These are phyloP conservation scores for Sternarchorhynchus goeldii DNA, from an alignment of 2,797 vertebrate genomes.

Conservation along the genomic window DNA sequence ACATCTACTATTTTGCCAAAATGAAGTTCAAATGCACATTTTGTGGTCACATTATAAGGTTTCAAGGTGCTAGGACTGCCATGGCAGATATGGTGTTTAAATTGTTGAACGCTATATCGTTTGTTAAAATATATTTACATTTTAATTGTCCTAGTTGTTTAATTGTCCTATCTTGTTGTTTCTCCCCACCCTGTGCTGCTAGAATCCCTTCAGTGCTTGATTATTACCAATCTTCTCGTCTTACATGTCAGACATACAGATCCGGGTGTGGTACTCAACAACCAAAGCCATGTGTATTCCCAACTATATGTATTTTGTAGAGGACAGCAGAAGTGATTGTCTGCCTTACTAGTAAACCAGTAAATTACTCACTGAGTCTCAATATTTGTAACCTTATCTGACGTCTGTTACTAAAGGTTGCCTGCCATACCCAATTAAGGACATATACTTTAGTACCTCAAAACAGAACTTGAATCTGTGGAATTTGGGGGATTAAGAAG, in stretches of 20 bases:
- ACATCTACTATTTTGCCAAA: background rate
- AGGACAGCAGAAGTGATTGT: background rate
- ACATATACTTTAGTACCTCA: background rate
- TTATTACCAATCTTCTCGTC: constrained; percentile 1
- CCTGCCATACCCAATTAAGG: background rate
- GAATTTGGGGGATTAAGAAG: constrained; percentile 3
- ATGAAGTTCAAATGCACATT: background rate
- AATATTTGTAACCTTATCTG: too few species aligned
- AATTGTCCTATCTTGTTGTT: background rate
- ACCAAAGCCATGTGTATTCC: background rate
- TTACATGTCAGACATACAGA: constrained; percentile 18
- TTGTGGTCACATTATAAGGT: background rate
- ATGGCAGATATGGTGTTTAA: too few species aligned
- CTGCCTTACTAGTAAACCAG: background rate
- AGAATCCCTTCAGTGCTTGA: constrained; percentile 22
- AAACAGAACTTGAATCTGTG: background rate
- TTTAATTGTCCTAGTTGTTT: too few species aligned
- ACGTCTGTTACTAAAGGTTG: background rate
- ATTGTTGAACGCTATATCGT: too few species aligned
- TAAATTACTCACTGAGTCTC: too few species aligned
- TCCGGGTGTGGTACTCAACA: constrained; percentile 13
- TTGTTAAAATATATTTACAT: too few species aligned
- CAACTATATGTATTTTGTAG: background rate
- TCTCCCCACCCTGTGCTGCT: background rate
- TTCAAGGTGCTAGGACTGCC: background rate